Percentiles rank a stretch among this genome's conserved stretches.
Evolutionary conservation across 2,888 invertebrate species (phyloP).

Genomic region (Pristionchus fissidentatus): DNA sequence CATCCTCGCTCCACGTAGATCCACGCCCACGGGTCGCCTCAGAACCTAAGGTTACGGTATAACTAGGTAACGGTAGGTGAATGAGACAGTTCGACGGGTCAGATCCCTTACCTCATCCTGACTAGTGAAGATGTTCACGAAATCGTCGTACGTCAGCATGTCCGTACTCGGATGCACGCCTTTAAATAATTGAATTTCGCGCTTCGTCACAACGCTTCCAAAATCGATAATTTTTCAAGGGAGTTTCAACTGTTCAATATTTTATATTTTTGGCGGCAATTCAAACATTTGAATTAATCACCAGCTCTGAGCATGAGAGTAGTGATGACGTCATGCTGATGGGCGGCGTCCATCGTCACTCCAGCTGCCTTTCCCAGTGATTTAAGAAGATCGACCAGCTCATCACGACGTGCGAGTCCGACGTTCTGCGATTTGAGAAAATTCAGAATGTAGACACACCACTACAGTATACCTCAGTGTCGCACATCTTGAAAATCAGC

Average conservation of each 20-base stretch:
- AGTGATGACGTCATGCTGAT: conserved; percentile 60
- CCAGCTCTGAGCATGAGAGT: conserved; percentile 57
- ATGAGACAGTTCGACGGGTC: background rate
- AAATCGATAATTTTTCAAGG: conserved; percentile 9
- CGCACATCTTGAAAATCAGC: conserved; percentile 97
- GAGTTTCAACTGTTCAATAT: background rate
- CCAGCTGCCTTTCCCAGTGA: conserved; percentile 73
- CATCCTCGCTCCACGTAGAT: conserved; percentile 69
- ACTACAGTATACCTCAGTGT: conserved; percentile 84
- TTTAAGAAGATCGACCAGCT: conserved; percentile 90
- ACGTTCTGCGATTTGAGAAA: conserved; percentile 75
- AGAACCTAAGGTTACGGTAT: conserved; percentile 1
- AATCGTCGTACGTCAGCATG: conserved; percentile 69
- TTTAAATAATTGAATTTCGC: conserved; percentile 47
- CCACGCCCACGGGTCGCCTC: conserved; percentile 72
- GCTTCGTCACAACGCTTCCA: background rate
- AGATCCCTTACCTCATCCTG: conserved; percentile 51
- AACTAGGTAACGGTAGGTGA: background rate
- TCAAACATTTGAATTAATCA: conserved; percentile 38
- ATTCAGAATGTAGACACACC: background rate
- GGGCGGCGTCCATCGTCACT: conserved; percentile 65
- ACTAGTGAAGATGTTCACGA: conserved; percentile 69
- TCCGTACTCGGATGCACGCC: conserved; percentile 63
- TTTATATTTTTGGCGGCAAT: background rate
- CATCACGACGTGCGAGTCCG: conserved; percentile 92